These are phyloP conservation scores for Anarhynchus alexandrinus DNA, from an alignment of 2,113 vertebrate species.

Conservation along the genomic window DNA sequence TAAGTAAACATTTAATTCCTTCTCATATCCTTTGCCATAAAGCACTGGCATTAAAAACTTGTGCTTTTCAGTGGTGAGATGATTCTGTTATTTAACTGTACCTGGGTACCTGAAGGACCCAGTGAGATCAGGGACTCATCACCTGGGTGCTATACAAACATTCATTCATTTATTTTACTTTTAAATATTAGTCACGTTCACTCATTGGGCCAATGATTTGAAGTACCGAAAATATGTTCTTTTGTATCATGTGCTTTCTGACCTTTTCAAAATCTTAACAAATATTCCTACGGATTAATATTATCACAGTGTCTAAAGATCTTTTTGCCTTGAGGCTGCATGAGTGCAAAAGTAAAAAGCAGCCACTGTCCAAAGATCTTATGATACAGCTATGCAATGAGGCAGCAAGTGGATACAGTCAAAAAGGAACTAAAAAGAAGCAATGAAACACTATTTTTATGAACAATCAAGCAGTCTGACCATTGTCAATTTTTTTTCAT, in stretches of 20 bases:
- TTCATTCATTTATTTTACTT: background rate
- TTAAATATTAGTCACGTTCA: background rate
- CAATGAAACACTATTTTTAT: background rate
- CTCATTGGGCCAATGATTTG: background rate
- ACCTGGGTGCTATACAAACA: background rate
- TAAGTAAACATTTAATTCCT: constrained; percentile 3
- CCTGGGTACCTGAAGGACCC: background rate
- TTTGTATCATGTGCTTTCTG: background rate
- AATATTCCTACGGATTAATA: background rate
- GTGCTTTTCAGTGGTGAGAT: background rate
- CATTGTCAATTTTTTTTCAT: background rate
- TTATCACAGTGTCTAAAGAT: background rate
- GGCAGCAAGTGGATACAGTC: background rate
- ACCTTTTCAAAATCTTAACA: constrained; percentile 31
- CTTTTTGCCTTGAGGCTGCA: background rate
- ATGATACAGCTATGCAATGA: background rate
- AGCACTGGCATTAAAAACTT: constrained; percentile 8
- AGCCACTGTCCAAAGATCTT: background rate
- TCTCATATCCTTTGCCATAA: background rate
- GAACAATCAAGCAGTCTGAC: background rate
- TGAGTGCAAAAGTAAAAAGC: background rate
- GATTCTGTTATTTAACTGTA: constrained; percentile 7
- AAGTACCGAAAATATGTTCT: background rate
- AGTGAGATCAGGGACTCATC: background rate
- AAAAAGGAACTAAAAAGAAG: background rate